Conservation (phyloP, 2,888 invertebrate species). For the Archips crataeganus region DNA sequence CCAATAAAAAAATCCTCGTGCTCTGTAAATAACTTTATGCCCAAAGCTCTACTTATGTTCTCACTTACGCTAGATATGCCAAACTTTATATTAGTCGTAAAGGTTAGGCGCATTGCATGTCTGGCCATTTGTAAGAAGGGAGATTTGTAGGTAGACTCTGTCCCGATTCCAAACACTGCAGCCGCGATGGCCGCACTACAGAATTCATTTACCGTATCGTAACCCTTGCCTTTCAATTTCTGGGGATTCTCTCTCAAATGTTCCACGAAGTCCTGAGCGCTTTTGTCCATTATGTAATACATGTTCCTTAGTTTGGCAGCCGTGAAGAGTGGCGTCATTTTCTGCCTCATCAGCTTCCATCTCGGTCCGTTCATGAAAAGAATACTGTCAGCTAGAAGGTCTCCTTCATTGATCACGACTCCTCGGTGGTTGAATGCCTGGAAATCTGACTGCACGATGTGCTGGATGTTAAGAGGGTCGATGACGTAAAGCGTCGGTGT, state of each 20-base stretch:
- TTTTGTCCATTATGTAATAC: slow-evolving; percentile 68
- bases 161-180: slow-evolving; percentile 70
- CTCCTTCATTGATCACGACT: slow-evolving; percentile 52
- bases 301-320: slow-evolving; percentile 69
- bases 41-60: slow-evolving; percentile 49
- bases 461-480: slow-evolving; percentile 58
- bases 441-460: slow-evolving; percentile 58
- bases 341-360: slow-evolving; percentile 71
- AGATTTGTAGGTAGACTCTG: slow-evolving; percentile 64
- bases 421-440: slow-evolving; percentile 62
- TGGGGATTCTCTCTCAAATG: slow-evolving; percentile 57
- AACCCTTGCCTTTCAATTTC: slow-evolving; percentile 50
- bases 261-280: slow-evolving; percentile 63
- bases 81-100: slow-evolving; percentile 54
- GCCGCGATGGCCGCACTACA: slow-evolving; percentile 64
- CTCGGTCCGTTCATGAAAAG: slow-evolving; percentile 59
- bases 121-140: slow-evolving; percentile 59
- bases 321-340: slow-evolving; percentile 69
- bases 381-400: slow-evolving; percentile 60
- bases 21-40: slow-evolving; percentile 58
- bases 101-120: slow-evolving; percentile 49
- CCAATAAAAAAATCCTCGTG: slow-evolving; percentile 65
- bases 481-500: slow-evolving; percentile 56
- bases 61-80: slow-evolving; percentile 46
- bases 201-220: slow-evolving; percentile 54